A percentile compares a stretch with the other conserved stretches of the same genome.
phyloP scores from a whole-genome alignment of 2,113 vertebrate genomes.

The Pelobates fuscus region DNA sequence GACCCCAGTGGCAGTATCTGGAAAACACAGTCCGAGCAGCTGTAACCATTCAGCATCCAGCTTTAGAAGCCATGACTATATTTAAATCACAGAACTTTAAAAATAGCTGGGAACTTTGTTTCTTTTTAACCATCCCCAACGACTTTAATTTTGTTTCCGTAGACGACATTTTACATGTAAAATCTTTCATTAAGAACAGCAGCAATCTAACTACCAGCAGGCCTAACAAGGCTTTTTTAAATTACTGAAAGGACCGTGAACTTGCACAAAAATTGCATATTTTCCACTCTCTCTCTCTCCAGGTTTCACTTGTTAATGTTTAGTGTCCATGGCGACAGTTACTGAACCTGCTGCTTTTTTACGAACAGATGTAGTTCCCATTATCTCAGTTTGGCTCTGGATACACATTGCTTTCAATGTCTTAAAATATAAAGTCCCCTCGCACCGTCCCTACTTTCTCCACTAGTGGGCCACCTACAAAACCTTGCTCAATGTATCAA shows the following conservation, averaged over 20 bases:
- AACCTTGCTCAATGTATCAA: no score
- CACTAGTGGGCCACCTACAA: not conserved
- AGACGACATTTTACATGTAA: not conserved
- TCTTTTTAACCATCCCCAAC: not conserved
- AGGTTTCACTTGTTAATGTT: conserved; percentile 13
- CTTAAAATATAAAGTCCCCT: not conserved
- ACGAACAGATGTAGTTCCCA: not conserved
- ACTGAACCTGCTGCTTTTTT: not conserved
- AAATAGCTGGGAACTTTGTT: not conserved
- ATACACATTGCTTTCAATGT: not conserved
- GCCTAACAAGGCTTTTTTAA: no score
- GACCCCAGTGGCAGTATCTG: no score
- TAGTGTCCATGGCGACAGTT: conserved; percentile 27
- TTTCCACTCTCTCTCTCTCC: not conserved
- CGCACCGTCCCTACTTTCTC: not conserved
- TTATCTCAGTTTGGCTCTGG: not conserved
- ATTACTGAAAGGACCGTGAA: no score
- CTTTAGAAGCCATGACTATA: not conserved
- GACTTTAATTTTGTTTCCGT: not conserved
- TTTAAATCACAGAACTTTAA: not conserved
- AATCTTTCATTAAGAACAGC: no score
- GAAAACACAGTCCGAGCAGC: not conserved
- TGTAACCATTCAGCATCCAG: not conserved
- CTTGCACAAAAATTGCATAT: no score
- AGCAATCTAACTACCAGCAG: no score